Evolutionary conservation across 1,140 invertebrate genomes (phyloP), one percentile per base, ranked within the genome.

Genomic region (Macrobrachium nipponense): DNA sequence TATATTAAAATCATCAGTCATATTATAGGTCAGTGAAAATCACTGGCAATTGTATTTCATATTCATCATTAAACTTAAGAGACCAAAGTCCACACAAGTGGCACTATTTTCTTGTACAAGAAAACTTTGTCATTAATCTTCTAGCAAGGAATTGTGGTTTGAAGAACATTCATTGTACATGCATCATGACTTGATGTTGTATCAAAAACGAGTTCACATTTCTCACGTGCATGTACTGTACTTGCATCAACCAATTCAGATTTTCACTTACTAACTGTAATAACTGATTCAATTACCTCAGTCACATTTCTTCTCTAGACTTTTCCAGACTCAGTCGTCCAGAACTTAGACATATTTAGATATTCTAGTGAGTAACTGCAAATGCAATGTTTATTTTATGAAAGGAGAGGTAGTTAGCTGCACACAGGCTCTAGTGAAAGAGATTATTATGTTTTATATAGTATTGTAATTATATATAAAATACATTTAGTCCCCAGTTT

Each of bases 311-410:
- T 51, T 66, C 68, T 77, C 77, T 80, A 86, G 77, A 75, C 84
- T 80, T 80, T 76, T 73, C 83, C 84, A 86, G 61, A 86, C 77
- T 78, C 84, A 86, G 75, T 86, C 84, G 84, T 80, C 83, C 84
- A 86, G 76, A 86, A 79, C 76, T 59, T 51, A 27, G 58, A 79
- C 14, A 60, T 43, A 75, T 86, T 80, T 80, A 86, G 66, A 80
- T 86, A 64, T 44, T 86, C n/a, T 86, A 80, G 68, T 79, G 59
- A 79, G 23, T 79, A 70, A 84, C 64, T 72, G 62, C 82, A 78
- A 72, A 68, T 80, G 23, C 36, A 76, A 72, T 27, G 68, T 79
- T 86, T 86, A 80, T 79, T 73, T 75, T 79, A 75, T 86, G 76
- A 79, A 73, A 80, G 78, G 68, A 86, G 59, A 80, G 66, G 76